These are phyloP conservation scores for Melanostoma mellinum DNA, from an alignment of 2,888 invertebrate genomes.

Conservation along the genomic window DNA sequence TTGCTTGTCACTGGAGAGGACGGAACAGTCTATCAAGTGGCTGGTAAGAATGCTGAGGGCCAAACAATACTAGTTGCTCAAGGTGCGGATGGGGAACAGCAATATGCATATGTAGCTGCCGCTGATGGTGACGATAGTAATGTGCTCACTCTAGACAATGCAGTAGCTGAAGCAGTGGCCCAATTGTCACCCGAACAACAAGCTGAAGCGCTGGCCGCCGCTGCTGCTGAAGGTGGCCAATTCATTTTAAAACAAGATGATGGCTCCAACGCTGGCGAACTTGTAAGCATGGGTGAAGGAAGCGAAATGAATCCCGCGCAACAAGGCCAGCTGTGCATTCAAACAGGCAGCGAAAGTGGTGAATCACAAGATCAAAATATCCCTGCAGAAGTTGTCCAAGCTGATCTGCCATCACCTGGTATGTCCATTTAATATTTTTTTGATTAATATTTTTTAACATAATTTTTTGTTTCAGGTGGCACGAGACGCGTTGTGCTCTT, in stretches of 20 bases:
- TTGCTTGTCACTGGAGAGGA: constrained; percentile 92
- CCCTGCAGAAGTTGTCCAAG: constrained; percentile 93
- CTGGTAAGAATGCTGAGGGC: constrained; percentile 91
- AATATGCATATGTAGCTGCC: constrained; percentile 86
- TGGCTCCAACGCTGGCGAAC: constrained; percentile 74
- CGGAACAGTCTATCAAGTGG: constrained; percentile 86
- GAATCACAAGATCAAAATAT: constrained; percentile 88
- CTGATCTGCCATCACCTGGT: constrained; percentile 93
- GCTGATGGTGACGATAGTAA: constrained; percentile 84
- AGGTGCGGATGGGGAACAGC: constrained; percentile 89
- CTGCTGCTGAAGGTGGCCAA: constrained; percentile 77
- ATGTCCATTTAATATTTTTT: constrained; percentile 73
- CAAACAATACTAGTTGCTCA: constrained; percentile 89
- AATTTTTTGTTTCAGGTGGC: constrained; percentile 84
- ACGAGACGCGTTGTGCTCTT: constrained; percentile 92
- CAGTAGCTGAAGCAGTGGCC: constrained; percentile 81
- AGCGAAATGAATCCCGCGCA: constrained; percentile 75
- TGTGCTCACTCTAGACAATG: constrained; percentile 81
- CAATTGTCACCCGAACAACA: constrained; percentile 79
- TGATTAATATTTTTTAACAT: constrained; percentile 9
- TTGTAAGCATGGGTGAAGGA: constrained; percentile 78
- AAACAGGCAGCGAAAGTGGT: constrained; percentile 77
- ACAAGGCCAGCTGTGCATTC: constrained; percentile 76
- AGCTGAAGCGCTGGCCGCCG: constrained; percentile 76
- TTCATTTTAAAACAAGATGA: constrained; percentile 79